Evolutionary conservation across 2,113 vertebrate genomes (phyloP).

Genomic region (Psettodes erumei): DNA sequence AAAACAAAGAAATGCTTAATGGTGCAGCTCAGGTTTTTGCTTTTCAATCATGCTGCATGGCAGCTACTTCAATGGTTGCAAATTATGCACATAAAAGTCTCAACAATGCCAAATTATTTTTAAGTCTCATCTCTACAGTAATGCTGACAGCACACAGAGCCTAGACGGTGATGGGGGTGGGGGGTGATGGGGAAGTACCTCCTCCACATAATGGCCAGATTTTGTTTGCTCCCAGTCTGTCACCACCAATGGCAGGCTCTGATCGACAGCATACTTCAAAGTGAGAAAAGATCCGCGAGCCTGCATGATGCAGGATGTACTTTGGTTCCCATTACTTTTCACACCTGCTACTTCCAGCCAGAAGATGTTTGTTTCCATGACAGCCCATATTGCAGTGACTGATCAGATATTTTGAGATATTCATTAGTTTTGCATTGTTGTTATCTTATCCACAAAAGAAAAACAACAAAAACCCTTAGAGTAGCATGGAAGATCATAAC

Average conservation of each 20-base stretch:
- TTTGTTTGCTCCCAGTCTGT: constrained; percentile 67
- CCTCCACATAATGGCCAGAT: constrained; percentile 66
- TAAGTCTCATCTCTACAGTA: constrained; percentile 30
- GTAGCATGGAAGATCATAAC: constrained; percentile 27
- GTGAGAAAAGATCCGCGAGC: constrained; percentile 68
- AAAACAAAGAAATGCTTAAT: not conserved
- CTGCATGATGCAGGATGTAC: constrained; percentile 45
- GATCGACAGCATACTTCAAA: constrained; percentile 63
- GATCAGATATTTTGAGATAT: constrained; percentile 57
- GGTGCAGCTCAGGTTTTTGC: not conserved
- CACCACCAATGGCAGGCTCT: constrained; percentile 59
- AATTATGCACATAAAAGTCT: constrained; percentile 12
- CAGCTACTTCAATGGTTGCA: constrained; percentile 27
- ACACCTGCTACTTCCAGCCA: constrained; percentile 25
- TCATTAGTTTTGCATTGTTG: constrained; percentile 34
- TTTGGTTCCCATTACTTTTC: constrained; percentile 41
- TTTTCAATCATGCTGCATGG: constrained; percentile 6
- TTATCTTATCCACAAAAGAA: constrained; percentile 43
- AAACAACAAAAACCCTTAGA: not conserved
- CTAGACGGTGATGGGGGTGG: not conserved
- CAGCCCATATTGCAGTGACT: constrained; percentile 45
- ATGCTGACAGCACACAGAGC: constrained; percentile 29
- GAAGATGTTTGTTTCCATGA: constrained; percentile 55
- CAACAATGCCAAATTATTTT: constrained; percentile 23
- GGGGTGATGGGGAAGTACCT: constrained; percentile 7